phyloP scores from a whole-genome alignment of 2,797 vertebrate species.

The Aplochiton taeniatus region DNA sequence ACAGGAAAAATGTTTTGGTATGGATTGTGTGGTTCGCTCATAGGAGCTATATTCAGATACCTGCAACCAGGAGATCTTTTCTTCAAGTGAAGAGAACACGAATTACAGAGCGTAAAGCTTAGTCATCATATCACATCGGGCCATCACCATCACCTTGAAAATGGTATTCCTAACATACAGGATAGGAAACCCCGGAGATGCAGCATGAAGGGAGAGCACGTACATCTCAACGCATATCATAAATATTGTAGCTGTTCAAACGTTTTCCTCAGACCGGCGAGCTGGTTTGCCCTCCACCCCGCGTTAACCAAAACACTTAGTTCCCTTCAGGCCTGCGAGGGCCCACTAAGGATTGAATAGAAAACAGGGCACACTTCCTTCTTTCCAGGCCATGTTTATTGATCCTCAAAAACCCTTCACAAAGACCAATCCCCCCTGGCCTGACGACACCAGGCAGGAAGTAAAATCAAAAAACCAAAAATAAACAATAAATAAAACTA shows the following conservation, averaged over 20 bases:
- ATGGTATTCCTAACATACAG: too few species aligned
- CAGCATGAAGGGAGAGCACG: neutral
- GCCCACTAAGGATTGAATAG: conserved; percentile 63
- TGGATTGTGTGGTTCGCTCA: too few species aligned
- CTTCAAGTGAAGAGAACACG: too few species aligned
- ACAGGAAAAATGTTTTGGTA: too few species aligned
- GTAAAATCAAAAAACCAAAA: conserved; percentile 78
- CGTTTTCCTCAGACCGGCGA: conserved; percentile 9
- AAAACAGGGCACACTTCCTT: conserved; percentile 72
- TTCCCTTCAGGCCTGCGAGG: conserved; percentile 16
- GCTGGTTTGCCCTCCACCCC: conserved; percentile 37
- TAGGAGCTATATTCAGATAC: too few species aligned
- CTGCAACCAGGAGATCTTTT: too few species aligned
- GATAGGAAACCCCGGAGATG: conserved; percentile 6
- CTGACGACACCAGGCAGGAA: conserved; percentile 67
- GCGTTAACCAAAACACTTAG: conserved; percentile 48
- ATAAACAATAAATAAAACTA: conserved; percentile 79
- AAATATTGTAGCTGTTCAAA: conserved; percentile 45
- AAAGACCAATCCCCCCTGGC: conserved; percentile 53
- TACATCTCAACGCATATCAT: conserved; percentile 12
- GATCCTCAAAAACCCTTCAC: conserved; percentile 72
- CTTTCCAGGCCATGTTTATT: conserved; percentile 81
- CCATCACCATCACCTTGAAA: too few species aligned
- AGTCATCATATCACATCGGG: too few species aligned
- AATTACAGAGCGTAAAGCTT: too few species aligned